A percentile compares a stretch with the other conserved stretches of the same genome.
These are phyloP conservation scores for Campoletis raptor DNA, from an alignment of 2,888 invertebrate species.

Conservation along the genomic window DNA sequence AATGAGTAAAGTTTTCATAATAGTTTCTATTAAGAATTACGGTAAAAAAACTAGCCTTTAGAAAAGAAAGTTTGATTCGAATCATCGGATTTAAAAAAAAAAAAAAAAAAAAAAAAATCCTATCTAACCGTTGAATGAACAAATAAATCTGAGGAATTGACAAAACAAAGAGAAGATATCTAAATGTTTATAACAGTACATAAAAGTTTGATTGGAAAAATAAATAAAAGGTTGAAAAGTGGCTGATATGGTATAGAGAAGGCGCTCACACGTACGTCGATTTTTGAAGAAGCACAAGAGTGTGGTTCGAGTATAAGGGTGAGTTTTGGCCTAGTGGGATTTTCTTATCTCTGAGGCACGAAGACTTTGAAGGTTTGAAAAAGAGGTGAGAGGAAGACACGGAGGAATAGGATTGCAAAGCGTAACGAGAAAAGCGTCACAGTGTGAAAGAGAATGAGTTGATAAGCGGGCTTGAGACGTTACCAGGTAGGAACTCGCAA, in stretches of 20 bases:
- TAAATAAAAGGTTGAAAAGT: neutral
- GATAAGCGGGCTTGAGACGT: constrained; percentile 52
- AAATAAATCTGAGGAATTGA: neutral
- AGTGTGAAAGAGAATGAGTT: constrained; percentile 35
- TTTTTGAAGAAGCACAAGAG: neutral
- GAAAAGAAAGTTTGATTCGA: neutral
- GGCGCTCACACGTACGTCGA: neutral
- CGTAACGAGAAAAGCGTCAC: constrained; percentile 41
- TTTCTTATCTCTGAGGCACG: constrained; percentile 32
- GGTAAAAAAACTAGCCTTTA: neutral
- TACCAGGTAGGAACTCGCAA: constrained; percentile 36
- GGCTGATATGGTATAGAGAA: neutral
- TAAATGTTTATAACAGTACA: neutral
- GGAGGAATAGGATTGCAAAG: constrained; percentile 37
- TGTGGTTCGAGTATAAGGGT: neutral
- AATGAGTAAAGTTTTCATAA: too few relatives aligned
- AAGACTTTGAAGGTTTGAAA: constrained; percentile 10
- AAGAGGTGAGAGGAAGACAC: constrained; percentile 20
- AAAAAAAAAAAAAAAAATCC: neutral
- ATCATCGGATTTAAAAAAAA: neutral
- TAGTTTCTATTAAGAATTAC: neutral
- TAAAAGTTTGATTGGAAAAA: neutral
- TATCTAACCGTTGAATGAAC: neutral
- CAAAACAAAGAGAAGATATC: neutral
- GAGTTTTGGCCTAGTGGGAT: constrained; percentile 16